Conservation (phyloP, 2,888 invertebrate genomes). For the Microctonus aethiopoides region DNA sequence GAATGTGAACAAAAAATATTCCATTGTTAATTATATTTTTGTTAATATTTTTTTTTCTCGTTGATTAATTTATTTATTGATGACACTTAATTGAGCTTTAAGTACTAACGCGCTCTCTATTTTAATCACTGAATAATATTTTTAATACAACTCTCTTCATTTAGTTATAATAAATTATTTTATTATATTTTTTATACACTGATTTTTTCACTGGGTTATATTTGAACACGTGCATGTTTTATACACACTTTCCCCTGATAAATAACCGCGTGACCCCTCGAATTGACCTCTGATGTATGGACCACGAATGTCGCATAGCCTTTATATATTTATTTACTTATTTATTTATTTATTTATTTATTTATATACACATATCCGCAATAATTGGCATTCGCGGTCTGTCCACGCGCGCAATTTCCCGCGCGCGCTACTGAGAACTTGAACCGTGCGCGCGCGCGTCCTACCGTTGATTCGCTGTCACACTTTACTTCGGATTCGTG, state of each 20-base stretch:
- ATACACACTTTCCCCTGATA: conserved; percentile 48
- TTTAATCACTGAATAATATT: neutral
- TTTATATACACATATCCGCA: neutral
- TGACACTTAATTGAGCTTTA: too few relatives aligned
- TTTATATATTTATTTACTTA: too few relatives aligned
- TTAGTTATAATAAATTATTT: neutral
- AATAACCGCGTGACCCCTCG: conserved; percentile 52
- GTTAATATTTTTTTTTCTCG: too few relatives aligned
- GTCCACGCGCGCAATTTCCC: conserved; percentile 23
- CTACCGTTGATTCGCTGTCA: conserved; percentile 30
- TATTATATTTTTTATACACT: neutral
- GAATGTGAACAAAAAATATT: too few relatives aligned
- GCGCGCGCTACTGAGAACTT: conserved; percentile 32
- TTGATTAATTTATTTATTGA: too few relatives aligned
- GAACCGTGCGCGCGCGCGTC: conserved; percentile 37
- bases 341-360: too few relatives aligned
- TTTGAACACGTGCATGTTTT: conserved; percentile 34
- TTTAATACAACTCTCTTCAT: neutral
- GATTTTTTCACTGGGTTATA: too few relatives aligned
- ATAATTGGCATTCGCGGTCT: neutral
- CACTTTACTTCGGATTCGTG: conserved; percentile 46
- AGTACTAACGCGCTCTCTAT: conserved; percentile 49
- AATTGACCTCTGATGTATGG: conserved; percentile 51
- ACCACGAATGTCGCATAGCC: neutral
- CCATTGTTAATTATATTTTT: too few relatives aligned